phyloP scores from a whole-genome alignment of 2,888 invertebrate genomes.

The Theretra japonica region DNA sequence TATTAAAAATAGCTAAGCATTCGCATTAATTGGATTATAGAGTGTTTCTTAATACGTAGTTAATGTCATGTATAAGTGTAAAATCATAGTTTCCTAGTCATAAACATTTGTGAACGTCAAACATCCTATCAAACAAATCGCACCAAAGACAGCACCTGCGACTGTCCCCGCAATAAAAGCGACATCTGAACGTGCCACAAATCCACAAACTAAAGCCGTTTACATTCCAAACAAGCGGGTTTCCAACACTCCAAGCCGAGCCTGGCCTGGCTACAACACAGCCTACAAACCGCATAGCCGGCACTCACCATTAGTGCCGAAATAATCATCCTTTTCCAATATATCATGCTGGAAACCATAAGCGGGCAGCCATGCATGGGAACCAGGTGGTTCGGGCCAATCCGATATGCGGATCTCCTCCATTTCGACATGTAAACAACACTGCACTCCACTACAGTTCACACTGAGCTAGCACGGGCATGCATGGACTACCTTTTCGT shows the following conservation, averaged over 20 bases:
- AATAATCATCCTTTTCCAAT: slow-evolving; percentile 87
- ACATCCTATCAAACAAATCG: background rate
- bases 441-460: slow-evolving; percentile 78
- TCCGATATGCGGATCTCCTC: slow-evolving; percentile 88
- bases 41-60: background rate
- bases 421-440: slow-evolving; percentile 80
- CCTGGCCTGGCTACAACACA: slow-evolving; percentile 43
- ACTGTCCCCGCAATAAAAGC: slow-evolving; percentile 32
- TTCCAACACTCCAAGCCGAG: slow-evolving; percentile 34
- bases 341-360: slow-evolving; percentile 90
- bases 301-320: slow-evolving; percentile 86
- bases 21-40: background rate
- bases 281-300: slow-evolving; percentile 38
- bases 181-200: slow-evolving; percentile 33
- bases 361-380: slow-evolving; percentile 91
- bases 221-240: slow-evolving; percentile 50
- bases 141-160: slow-evolving; percentile 16
- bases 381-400: slow-evolving; percentile 88
- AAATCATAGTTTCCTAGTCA: background rate
- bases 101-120: background rate
- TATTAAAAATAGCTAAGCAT: background rate
- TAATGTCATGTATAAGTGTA: background rate
- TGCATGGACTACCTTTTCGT: slow-evolving; percentile 81
- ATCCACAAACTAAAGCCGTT: slow-evolving; percentile 50
- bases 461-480: slow-evolving; percentile 76